These are phyloP conservation scores for Azemiops feae DNA, from an alignment of 2,113 vertebrate genomes.

Conservation along the genomic window DNA sequence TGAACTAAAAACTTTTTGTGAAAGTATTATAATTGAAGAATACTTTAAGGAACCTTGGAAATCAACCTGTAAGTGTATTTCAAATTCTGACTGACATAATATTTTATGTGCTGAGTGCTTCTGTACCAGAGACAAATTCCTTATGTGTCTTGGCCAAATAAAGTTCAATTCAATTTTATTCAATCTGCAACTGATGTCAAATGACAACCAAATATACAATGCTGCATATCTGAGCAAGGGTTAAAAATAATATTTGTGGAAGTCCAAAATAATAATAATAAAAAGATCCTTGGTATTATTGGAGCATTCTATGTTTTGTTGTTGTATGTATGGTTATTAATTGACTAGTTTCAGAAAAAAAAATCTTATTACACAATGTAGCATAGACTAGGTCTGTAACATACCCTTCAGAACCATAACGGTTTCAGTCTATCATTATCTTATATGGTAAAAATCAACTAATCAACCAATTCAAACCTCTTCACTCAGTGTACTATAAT, in stretches of 20 bases:
- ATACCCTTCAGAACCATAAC: not conserved
- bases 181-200: not conserved
- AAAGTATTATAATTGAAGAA: not conserved
- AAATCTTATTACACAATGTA: not conserved
- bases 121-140: too few species aligned
- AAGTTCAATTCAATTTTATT: too few species aligned
- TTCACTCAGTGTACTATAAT: not conserved
- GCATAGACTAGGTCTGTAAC: not conserved
- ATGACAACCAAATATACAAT: not conserved
- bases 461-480: not conserved
- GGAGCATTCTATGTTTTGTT: not conserved
- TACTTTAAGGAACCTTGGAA: not conserved
- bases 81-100: not conserved
- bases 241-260: not conserved
- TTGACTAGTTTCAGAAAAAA: too few species aligned
- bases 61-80: not conserved
- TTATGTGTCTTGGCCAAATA: too few species aligned
- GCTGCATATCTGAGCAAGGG: not conserved
- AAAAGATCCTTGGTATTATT: not conserved
- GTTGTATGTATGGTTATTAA: too few species aligned
- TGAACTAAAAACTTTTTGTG: not conserved
- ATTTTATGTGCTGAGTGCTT: not conserved
- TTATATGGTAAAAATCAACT: not conserved
- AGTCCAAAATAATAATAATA: not conserved
- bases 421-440: not conserved